phyloP scores from a whole-genome alignment of 1,140 invertebrate species.

The Portunus trituberculatus region DNA sequence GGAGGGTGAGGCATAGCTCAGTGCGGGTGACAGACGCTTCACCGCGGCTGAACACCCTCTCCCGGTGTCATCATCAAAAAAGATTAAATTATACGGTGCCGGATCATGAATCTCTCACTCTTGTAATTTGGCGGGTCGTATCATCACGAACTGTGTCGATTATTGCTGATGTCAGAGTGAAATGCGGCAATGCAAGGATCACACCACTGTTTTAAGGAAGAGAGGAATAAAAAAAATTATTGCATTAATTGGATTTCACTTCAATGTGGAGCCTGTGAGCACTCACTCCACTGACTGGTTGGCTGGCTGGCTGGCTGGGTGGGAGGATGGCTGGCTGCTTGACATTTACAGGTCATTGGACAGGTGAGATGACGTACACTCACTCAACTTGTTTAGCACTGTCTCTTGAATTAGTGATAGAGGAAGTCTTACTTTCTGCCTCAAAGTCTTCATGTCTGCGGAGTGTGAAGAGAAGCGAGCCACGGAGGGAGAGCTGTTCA shows the following conservation, averaged over 20 bases:
- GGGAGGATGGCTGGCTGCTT: neutral
- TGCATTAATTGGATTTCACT: neutral
- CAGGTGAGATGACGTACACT: neutral
- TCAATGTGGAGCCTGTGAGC: neutral
- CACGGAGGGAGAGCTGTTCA: too few species aligned
- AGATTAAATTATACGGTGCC: slow-evolving; percentile 22
- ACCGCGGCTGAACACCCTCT: neutral
- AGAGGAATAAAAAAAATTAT: neutral
- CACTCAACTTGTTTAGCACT: neutral
- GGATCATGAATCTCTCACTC: neutral
- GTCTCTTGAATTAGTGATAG: too few species aligned
- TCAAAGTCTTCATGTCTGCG: too few species aligned
- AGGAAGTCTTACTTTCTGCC: too few species aligned
- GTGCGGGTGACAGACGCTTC: neutral
- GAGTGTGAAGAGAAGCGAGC: too few species aligned
- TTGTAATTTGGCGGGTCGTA: slow-evolving; percentile 8
- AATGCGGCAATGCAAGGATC: neutral
- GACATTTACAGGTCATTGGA: neutral
- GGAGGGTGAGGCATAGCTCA: too few species aligned
- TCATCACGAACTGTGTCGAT: slow-evolving; percentile 21
- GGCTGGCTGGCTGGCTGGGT: neutral
- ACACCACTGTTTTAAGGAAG: neutral
- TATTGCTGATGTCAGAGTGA: slow-evolving; percentile 22
- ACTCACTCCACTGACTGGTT: neutral
- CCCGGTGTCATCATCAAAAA: slow-evolving; percentile 21